Conservation (phyloP, 2,113 vertebrate species). For the Butorides virescens region DNA sequence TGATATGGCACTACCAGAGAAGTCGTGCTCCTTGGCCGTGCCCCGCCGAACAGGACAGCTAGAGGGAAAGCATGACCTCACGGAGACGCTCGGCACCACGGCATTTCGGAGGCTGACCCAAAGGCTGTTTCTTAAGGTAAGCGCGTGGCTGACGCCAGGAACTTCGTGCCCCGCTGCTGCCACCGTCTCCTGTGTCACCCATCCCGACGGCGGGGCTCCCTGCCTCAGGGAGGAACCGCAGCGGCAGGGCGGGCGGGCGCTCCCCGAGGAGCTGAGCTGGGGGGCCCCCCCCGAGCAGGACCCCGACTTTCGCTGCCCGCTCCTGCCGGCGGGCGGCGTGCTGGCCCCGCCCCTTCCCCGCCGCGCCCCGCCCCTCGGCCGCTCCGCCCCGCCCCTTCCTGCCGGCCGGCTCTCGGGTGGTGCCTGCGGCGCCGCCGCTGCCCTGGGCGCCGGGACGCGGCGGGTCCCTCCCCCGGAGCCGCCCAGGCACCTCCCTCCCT, state of each 20-base stretch:
- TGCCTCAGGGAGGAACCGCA: too few relatives aligned
- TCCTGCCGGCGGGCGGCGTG: too few relatives aligned
- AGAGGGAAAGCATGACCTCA: fast-evolving
- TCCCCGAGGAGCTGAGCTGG: not conserved
- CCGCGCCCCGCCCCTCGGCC: not conserved
- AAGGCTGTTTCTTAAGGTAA: fast-evolving
- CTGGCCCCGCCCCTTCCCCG: not conserved
- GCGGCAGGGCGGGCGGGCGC: not conserved
- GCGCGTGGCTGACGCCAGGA: fast-evolving
- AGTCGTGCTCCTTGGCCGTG: not conserved
- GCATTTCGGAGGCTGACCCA: fast-evolving
- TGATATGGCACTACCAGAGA: fast-evolving
- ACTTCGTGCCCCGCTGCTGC: not conserved
- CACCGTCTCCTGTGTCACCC: fast-evolving
- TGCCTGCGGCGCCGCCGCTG: conserved; percentile 30
- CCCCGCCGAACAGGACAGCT: not conserved
- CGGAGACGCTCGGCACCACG: fast-evolving
- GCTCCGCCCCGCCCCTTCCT: not conserved
- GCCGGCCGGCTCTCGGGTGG: not conserved
- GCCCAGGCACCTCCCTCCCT: conserved; percentile 21
- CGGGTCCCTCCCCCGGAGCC: conserved; percentile 63
- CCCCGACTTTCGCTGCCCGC: too few relatives aligned
- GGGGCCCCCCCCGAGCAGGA: too few relatives aligned
- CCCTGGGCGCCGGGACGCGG: conserved; percentile 32
- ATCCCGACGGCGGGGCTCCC: not conserved